A percentile compares a stretch with the other conserved stretches of the same genome.
These are phyloP conservation scores for Tinea pellionella DNA, from an alignment of 2,888 invertebrate genomes.

Conservation along the genomic window DNA sequence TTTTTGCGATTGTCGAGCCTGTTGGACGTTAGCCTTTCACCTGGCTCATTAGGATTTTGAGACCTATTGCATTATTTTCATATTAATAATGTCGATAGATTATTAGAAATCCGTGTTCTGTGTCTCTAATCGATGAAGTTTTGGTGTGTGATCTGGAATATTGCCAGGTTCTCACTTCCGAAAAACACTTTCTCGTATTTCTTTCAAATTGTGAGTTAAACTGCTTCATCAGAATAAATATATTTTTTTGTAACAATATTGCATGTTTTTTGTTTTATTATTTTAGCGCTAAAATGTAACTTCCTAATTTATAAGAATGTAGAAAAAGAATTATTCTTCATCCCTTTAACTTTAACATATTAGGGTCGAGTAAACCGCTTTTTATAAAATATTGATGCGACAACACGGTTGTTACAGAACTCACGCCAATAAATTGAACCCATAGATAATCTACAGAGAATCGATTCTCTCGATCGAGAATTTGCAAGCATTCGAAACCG, in stretches of 20 bases:
- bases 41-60: no score
- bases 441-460: neutral
- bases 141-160: neutral
- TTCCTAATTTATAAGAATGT: no score
- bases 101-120: neutral
- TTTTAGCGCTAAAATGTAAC: no score
- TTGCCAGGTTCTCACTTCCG: slow-evolving; percentile 4
- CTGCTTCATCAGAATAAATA: neutral
- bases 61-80: no score
- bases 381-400: no score
- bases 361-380: no score
- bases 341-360: no score
- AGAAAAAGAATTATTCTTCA: no score
- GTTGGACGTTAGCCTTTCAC: no score
- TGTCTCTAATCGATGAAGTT: neutral
- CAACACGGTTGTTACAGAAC: neutral
- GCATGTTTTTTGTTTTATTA: neutral
- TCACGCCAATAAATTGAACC: neutral
- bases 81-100: no score
- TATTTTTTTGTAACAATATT: neutral
- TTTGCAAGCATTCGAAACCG: no score
- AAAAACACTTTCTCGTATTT: slow-evolving; percentile 2
- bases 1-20: no score
- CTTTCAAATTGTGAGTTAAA: neutral
- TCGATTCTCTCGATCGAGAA: neutral